A percentile compares a stretch with the other conserved stretches of the same genome.
Evolutionary conservation across 2,113 vertebrate genomes (phyloP).

Genomic region (Ailurus styani): DNA sequence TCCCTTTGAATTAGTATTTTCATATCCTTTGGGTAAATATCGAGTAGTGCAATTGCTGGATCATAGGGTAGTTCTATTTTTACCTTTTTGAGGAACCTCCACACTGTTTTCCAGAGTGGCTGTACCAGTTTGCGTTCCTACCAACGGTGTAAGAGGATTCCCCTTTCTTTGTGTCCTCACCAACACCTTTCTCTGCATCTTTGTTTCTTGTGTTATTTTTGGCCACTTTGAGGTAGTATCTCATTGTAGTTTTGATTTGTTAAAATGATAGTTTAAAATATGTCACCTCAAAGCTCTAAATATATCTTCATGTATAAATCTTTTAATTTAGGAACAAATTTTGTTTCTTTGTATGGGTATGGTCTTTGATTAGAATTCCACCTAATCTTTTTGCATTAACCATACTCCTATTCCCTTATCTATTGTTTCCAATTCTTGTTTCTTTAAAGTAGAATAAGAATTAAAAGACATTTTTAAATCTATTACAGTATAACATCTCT

Average conservation of each 20-base stretch:
- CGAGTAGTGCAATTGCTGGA: background rate
- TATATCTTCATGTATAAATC: background rate
- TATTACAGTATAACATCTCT: background rate
- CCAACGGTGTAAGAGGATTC: background rate
- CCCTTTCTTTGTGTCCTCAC: background rate
- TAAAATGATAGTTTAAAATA: background rate
- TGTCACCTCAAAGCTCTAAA: background rate
- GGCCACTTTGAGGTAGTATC: background rate
- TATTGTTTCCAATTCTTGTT: slow-evolving; percentile 4
- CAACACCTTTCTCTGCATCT: background rate
- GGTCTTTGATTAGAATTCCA: background rate
- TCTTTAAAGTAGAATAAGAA: background rate
- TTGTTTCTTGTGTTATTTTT: background rate
- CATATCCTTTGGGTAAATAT: background rate
- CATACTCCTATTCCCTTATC: background rate
- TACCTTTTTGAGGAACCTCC: background rate
- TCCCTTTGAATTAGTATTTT: background rate
- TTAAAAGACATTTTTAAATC: slow-evolving; percentile 18
- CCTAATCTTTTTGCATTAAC: background rate
- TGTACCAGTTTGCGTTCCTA: background rate
- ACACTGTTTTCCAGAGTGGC: background rate
- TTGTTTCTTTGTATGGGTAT: background rate
- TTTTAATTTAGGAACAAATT: background rate
- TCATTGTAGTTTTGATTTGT: background rate
- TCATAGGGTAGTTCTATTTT: background rate